phyloP scores from a whole-genome alignment of 2,797 vertebrate genomes.

The Syndactyla subalaris region DNA sequence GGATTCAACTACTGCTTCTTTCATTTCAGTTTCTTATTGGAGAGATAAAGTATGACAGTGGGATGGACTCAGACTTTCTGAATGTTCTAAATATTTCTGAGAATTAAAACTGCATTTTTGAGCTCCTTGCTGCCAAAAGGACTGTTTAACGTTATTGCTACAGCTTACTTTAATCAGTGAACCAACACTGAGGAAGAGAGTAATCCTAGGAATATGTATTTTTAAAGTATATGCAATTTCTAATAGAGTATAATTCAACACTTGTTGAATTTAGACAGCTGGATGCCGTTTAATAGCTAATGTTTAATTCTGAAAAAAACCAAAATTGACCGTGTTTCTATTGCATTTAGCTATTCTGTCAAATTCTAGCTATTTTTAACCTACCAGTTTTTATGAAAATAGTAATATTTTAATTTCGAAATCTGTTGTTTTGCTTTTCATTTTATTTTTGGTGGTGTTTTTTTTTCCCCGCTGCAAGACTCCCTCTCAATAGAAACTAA shows the following conservation, averaged over 20 bases:
- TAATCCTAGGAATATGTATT: neutral
- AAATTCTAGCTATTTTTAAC: neutral
- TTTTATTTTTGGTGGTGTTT: neutral
- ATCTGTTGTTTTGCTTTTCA: neutral
- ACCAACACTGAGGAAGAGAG: neutral
- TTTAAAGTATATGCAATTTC: neutral
- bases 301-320: neutral
- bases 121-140: neutral
- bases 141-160: neutral
- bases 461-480: fast-evolving
- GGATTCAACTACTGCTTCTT: neutral
- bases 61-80: neutral
- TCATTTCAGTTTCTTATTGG: neutral
- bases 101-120: neutral
- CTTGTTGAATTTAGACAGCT: neutral
- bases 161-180: neutral
- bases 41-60: neutral
- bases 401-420: neutral
- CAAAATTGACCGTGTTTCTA: neutral
- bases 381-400: neutral
- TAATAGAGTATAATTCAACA: neutral
- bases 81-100: neutral
- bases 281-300: neutral
- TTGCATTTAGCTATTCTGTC: neutral
- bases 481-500: neutral